Conservation (phyloP, 2,888 invertebrate species). For the Exocentrus adspersus region DNA sequence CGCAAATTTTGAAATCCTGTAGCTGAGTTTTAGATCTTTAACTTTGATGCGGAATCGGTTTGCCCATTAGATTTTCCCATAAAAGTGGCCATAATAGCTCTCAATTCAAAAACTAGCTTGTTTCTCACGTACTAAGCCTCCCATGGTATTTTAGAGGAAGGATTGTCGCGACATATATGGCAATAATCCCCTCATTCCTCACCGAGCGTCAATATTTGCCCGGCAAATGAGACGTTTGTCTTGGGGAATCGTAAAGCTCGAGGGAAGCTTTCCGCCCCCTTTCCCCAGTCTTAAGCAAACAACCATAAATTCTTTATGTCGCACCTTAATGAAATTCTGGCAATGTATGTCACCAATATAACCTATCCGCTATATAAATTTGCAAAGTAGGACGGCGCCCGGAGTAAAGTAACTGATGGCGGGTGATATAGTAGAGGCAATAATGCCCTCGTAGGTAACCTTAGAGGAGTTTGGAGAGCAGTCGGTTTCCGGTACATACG, state of each 20-base stretch:
- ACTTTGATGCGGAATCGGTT: too few species aligned
- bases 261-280: not conserved
- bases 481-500: not conserved
- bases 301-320: slow-evolving; percentile 38
- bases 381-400: slow-evolving; percentile 6
- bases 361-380: slow-evolving; percentile 19
- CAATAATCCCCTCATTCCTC: slow-evolving; percentile 29
- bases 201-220: slow-evolving; percentile 42
- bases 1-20: too few species aligned
- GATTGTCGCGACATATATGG: slow-evolving; percentile 10
- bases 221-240: slow-evolving; percentile 44
- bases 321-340: slow-evolving; percentile 36
- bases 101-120: too few species aligned
- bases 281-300: slow-evolving; percentile 25
- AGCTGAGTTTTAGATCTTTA: too few species aligned
- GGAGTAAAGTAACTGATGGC: not conserved
- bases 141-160: too few species aligned
- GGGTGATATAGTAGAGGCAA: slow-evolving; percentile 9
- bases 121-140: too few species aligned
- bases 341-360: slow-evolving; percentile 27
- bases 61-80: too few species aligned
- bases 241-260: slow-evolving; percentile 28
- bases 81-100: too few species aligned
- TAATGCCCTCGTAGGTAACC: not conserved
- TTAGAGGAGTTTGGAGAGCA: not conserved